phyloP scores from a whole-genome alignment of 2,797 vertebrate genomes.

The Anniella stebbinsi region DNA sequence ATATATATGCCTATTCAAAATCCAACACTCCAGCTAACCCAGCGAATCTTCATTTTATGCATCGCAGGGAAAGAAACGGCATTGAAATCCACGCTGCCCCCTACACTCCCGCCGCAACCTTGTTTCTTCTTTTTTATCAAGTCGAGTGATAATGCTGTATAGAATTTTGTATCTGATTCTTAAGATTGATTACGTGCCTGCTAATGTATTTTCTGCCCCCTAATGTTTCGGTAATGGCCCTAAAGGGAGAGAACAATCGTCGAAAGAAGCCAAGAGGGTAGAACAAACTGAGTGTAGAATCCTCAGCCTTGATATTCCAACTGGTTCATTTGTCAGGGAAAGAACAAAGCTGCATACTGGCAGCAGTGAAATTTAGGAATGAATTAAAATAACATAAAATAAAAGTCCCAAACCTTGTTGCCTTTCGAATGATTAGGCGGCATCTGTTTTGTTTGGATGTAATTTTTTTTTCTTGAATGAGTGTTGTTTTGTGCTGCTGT shows the following conservation, averaged over 20 bases:
- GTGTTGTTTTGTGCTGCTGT: background rate
- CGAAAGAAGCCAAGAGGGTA: constrained; percentile 55
- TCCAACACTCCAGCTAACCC: constrained; percentile 7
- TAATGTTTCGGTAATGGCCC: constrained; percentile 67
- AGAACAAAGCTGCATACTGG: constrained; percentile 73
- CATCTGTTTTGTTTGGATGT: constrained; percentile 59
- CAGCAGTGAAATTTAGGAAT: constrained; percentile 56
- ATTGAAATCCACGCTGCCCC: constrained; percentile 42
- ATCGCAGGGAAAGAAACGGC: constrained; percentile 18
- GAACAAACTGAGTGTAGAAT: constrained; percentile 54
- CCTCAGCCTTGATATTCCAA: constrained; percentile 66
- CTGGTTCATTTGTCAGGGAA: constrained; percentile 73
- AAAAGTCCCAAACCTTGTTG: constrained; percentile 10
- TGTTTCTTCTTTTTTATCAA: constrained; percentile 60
- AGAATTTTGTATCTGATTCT: constrained; percentile 62
- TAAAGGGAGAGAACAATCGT: constrained; percentile 66
- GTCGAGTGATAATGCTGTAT: constrained; percentile 53
- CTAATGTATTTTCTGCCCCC: constrained; percentile 69
- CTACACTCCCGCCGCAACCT: constrained; percentile 31
- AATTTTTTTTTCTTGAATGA: constrained; percentile 46
- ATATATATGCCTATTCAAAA: constrained; percentile 35
- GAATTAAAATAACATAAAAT: constrained; percentile 56
- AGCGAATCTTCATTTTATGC: constrained; percentile 22
- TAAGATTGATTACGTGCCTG: constrained; percentile 62
- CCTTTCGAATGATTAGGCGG: constrained; percentile 57